A percentile compares a stretch with the other conserved stretches of the same genome.
Evolutionary conservation across 2,113 vertebrate species (phyloP).

Genomic region (Telmatochromis bifrenatus): DNA sequence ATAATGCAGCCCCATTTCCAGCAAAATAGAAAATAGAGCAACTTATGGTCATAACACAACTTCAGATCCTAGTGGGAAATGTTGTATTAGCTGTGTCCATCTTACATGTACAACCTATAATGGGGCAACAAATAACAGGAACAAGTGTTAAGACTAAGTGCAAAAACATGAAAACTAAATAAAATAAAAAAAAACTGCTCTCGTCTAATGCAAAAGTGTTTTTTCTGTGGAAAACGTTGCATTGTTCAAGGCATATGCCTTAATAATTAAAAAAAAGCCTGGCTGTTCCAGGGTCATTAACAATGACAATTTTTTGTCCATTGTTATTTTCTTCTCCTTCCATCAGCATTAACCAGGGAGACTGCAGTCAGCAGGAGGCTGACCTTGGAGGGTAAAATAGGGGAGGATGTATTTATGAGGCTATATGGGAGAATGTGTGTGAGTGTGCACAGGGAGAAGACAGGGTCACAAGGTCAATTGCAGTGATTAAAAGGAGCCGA

Average conservation of each 20-base stretch:
- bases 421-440: neutral
- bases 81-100: neutral
- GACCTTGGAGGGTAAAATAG: neutral
- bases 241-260: neutral
- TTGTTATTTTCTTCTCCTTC: neutral
- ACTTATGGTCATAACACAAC: neutral
- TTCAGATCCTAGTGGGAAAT: neutral
- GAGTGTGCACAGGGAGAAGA: neutral
- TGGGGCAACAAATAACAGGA: neutral
- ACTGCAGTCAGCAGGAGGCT: neutral
- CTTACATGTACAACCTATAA: neutral
- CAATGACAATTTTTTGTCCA: neutral
- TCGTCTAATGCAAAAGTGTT: neutral
- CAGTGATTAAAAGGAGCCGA: constrained; percentile 10
- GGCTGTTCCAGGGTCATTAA: neutral
- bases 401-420: neutral
- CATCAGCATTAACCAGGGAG: neutral
- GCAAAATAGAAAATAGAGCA: neutral
- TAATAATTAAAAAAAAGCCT: neutral
- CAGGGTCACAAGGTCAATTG: neutral
- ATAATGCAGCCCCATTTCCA: neutral
- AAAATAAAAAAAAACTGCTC: neutral
- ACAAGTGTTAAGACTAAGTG: neutral
- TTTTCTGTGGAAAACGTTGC: neutral
- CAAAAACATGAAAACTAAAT: neutral